Evolutionary conservation across 2,888 invertebrate species (phyloP), one percentile per base, ranked within the genome.

Genomic region (Himalopsyche anomala): DNA sequence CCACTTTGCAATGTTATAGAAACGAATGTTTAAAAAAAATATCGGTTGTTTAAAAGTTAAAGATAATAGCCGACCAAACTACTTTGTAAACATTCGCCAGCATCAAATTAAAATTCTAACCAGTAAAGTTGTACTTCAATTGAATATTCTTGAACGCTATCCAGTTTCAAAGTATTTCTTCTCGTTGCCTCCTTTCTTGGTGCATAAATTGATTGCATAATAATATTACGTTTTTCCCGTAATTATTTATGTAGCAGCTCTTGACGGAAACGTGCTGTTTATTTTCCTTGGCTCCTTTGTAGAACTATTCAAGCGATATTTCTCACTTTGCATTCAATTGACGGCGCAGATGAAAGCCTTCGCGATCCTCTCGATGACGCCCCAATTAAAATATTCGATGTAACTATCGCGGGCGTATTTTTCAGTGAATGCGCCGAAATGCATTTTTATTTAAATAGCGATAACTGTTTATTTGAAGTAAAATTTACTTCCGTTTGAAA

Each of bases 311-410:
- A 15, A 74, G 36, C 38, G 36, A 12, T 38, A 74, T 74, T 74
- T 74, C 15, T 74, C 74, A 36, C 38, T 74, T 28, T 74, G 74
- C 74, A 74, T 74, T 74, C 28, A 74, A 74, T 74, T 38, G 74
- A 38, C 69, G 69, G 36, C 69, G 28, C 5, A 56, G 17, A 55
- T 17, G 55, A 56, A 56, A 62, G 62, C 11, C 62, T 28, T 28
- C 28, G n/a, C 62, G 2, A n/a, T 28, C 62, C 11, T 62, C 19
- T 62, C 19, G 62, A 19, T 62, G 62, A 28, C 62, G 19, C 19
- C 9, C 62, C 62, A 62, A 62, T 62, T 62, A 62, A 28, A 19
- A 3, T 62, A 11, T 9, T 19, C n/a, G 6, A 62, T 62, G 8
- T 8, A 19, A 19, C 62, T 62, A 62, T 19, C n/a, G 62, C 28